Percentiles rank a stretch among this genome's conserved stretches.
Conservation (phyloP, 1,140 invertebrate species). For the Saccostrea echinata region DNA sequence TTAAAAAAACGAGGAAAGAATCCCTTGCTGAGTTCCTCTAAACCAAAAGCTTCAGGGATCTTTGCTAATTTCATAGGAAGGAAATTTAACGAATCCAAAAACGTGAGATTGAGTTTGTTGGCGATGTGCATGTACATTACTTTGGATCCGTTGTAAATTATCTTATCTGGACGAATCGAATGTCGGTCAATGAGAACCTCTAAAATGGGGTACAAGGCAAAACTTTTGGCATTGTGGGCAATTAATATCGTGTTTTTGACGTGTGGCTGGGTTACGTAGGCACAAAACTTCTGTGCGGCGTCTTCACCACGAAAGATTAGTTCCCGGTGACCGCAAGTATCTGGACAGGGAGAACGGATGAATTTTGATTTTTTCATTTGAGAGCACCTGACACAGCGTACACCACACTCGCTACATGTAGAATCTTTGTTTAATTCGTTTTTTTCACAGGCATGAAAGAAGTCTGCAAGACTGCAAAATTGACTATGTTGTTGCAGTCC, state of each 20-base stretch:
- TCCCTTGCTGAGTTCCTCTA: constrained; percentile 53
- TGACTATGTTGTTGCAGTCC: background rate
- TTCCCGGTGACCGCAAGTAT: constrained; percentile 53
- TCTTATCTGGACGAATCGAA: constrained; percentile 39
- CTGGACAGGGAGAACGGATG: constrained; percentile 27
- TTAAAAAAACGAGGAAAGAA: constrained; percentile 62
- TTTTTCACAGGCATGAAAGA: constrained; percentile 25
- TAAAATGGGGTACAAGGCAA: constrained; percentile 48
- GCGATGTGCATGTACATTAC: background rate
- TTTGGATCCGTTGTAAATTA: constrained; percentile 1
- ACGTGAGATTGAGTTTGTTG: constrained; percentile 38
- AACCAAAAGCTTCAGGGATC: constrained; percentile 52
- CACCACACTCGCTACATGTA: constrained; percentile 39
- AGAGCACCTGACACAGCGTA: constrained; percentile 47
- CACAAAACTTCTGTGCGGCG: constrained; percentile 18
- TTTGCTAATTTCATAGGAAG: constrained; percentile 50
- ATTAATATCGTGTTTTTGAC: constrained; percentile 40
- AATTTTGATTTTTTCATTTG: constrained; percentile 31
- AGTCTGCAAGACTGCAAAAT: constrained; percentile 43
- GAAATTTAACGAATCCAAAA: too few species aligned
- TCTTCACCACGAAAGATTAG: constrained; percentile 42
- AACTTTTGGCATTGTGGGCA: constrained; percentile 46
- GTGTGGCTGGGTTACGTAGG: constrained; percentile 14
- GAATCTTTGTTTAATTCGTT: background rate
- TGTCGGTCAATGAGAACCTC: constrained; percentile 41